phyloP scores from a whole-genome alignment of 2,797 vertebrate genomes.

The Xiphophorus birchmanni region DNA sequence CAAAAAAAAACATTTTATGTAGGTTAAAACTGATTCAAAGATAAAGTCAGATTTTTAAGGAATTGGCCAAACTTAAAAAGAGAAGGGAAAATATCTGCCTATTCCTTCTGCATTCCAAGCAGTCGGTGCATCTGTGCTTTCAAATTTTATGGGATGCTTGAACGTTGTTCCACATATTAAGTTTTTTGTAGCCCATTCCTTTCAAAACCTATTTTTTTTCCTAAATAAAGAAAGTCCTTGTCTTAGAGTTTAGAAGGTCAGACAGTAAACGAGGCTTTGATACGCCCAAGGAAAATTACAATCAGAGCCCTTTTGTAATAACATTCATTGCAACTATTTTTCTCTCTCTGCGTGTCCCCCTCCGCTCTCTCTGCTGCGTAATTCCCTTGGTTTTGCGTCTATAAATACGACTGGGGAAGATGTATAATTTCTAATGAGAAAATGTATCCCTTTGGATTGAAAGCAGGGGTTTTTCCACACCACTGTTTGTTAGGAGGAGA shows the following conservation, averaged over 20 bases:
- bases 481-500: slow-evolving; percentile 84
- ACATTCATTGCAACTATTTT: slow-evolving; percentile 80
- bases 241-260: slow-evolving; percentile 81
- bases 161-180: slow-evolving; percentile 34
- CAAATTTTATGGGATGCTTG: slow-evolving; percentile 25
- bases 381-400: slow-evolving; percentile 84
- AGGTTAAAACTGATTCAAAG: not conserved
- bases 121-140: not conserved
- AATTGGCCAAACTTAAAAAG: not conserved
- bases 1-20: not conserved
- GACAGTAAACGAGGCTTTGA: slow-evolving; percentile 80
- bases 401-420: slow-evolving; percentile 81
- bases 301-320: slow-evolving; percentile 81
- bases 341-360: slow-evolving; percentile 51
- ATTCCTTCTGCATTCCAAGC: not conserved
- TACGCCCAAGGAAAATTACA: slow-evolving; percentile 80
- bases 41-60: not conserved
- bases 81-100: not conserved
- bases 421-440: slow-evolving; percentile 84
- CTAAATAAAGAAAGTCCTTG: slow-evolving; percentile 81
- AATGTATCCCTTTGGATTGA: slow-evolving; percentile 84
- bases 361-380: slow-evolving; percentile 69
- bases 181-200: slow-evolving; percentile 20
- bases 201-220: slow-evolving; percentile 1
- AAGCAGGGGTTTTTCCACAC: slow-evolving; percentile 70